Evolutionary conservation across 2,888 invertebrate species (phyloP), one percentile per base, ranked within the genome.

Genomic region (Bellardia pandia): DNA sequence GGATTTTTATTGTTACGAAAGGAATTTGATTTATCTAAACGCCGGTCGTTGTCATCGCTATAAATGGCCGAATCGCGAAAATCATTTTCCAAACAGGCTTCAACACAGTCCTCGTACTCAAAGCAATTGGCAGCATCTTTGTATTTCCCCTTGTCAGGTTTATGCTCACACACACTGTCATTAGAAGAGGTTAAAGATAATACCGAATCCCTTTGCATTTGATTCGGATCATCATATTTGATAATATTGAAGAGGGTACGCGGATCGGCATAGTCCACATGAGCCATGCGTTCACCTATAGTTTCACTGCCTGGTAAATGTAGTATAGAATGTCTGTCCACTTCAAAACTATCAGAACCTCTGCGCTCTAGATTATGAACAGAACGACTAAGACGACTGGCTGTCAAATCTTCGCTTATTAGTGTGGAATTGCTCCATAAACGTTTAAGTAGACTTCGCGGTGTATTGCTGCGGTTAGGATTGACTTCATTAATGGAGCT

Each of bases 211-310:
- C 93, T 90, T 83, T 93, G 93, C 68, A 91, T 84, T 48, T 90
- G 90, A 7, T 90, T 90, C 0, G 89, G 88, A n/a, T 92, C 91
- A 2, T 93, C 93, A 82, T 88, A 89, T 51, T 90, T 89, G 6
- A 89, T 85, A 60, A 90, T 86, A n/a, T 90, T 90, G 60, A 95
- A 95, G 30, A 97, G 94, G 23, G 96, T 95, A 72, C 96, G 95
- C 0, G 98, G 97, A 92, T 98, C 97, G 0, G 96, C 97, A 90
- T 98, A 98, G 91, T 98, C 98, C 0, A 97, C 96, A 89, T 97
- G 96, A 0, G 98, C 98, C 92, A 98, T 97, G 88, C 98, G 96
- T 58, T 98, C 98, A 0, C 98, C 98, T 89, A 98, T 95, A 85
- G 96, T 95, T 89, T 97, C 96, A 89, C 97, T 97, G 13, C 97